Percentiles rank a stretch among this genome's conserved stretches.
phyloP scores from a whole-genome alignment of 2,113 vertebrate species.

The Butorides virescens region DNA sequence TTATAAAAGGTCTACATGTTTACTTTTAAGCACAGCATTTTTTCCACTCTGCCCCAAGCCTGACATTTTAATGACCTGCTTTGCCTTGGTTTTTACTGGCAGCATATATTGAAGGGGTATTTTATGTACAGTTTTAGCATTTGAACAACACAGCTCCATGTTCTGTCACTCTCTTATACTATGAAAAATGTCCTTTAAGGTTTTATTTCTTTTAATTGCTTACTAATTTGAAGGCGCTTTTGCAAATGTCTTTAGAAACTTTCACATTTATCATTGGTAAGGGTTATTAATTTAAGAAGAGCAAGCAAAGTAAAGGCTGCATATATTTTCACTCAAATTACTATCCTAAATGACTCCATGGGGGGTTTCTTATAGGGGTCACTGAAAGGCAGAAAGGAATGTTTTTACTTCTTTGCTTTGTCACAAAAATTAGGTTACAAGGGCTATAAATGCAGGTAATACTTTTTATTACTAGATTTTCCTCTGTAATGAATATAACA shows the following conservation, averaged over 20 bases:
- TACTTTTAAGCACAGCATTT: conserved; percentile 75
- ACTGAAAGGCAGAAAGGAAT: conserved; percentile 78
- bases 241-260: conserved; percentile 43
- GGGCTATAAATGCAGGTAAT: conserved; percentile 77
- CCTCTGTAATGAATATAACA: conserved; percentile 66
- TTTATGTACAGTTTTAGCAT: conserved; percentile 74
- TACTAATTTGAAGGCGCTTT: conserved; percentile 51
- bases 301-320: conserved; percentile 40
- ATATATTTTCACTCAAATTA: conserved; percentile 76
- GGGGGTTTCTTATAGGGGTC: conserved; percentile 78
- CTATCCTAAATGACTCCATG: conserved; percentile 75
- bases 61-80: conserved; percentile 80
- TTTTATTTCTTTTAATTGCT: conserved; percentile 57
- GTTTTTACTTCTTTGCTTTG: conserved; percentile 79
- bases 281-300: conserved; percentile 68
- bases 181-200: conserved; percentile 37
- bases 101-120: conserved; percentile 60
- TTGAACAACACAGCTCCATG: conserved; percentile 42
- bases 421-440: conserved; percentile 75
- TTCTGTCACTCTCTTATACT: conserved; percentile 58
- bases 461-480: conserved; percentile 77
- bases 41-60: conserved; percentile 73
- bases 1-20: conserved; percentile 69
- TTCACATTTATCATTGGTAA: conserved; percentile 39
- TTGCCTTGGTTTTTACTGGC: conserved; percentile 71